phyloP scores from a whole-genome alignment of 2,113 vertebrate genomes.

The Hemiprocne comata region DNA sequence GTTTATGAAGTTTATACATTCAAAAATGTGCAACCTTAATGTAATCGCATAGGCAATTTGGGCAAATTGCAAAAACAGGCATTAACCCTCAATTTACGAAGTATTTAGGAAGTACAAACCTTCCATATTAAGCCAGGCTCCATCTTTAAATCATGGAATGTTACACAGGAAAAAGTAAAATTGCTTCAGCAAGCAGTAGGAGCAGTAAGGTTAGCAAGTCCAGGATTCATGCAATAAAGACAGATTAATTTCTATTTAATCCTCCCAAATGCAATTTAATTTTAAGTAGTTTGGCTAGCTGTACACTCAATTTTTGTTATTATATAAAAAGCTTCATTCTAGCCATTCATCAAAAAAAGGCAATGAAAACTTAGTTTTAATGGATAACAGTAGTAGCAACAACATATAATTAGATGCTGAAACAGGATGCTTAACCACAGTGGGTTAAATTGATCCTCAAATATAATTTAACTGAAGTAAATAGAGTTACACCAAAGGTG shows the following conservation, averaged over 20 bases:
- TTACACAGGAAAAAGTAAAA: neutral
- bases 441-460: slow-evolving; percentile 32
- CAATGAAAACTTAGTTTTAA: slow-evolving; percentile 33
- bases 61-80: neutral
- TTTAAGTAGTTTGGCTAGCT: neutral
- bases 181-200: neutral
- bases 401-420: slow-evolving; percentile 21
- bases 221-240: slow-evolving; percentile 1
- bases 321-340: neutral
- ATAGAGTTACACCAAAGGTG: slow-evolving; percentile 11
- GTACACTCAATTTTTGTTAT: neutral
- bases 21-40: neutral
- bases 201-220: neutral
- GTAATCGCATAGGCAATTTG: neutral
- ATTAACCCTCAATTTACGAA: neutral
- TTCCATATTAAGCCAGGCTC: neutral
- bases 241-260: slow-evolving; percentile 45
- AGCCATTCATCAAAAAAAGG: slow-evolving; percentile 1
- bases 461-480: slow-evolving; percentile 25
- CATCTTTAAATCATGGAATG: neutral
- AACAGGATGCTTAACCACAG: slow-evolving; percentile 3
- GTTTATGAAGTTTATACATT: neutral
- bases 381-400: slow-evolving; percentile 1
- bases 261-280: neutral
- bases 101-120: neutral